phyloP scores from a whole-genome alignment of 1,140 invertebrate species.

The Tetragnatha versicolor region DNA sequence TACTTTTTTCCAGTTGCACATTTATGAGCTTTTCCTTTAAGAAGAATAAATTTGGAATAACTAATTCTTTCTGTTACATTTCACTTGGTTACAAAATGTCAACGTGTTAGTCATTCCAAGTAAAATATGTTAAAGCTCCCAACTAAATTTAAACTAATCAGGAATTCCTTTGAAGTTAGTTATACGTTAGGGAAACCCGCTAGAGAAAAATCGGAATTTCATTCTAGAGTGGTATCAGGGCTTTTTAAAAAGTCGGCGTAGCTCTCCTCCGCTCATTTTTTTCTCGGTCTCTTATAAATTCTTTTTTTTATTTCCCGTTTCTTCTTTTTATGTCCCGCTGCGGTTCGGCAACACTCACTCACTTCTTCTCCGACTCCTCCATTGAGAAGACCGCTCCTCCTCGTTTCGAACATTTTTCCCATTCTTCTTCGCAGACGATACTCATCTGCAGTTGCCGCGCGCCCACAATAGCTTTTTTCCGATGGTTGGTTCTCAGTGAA shows the following conservation, averaged over 20 bases:
- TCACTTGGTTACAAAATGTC: no score
- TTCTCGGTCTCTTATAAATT: neutral
- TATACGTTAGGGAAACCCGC: conserved; percentile 13
- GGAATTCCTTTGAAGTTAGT: no score
- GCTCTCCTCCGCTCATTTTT: neutral
- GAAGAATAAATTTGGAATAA: no score
- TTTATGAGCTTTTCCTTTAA: no score
- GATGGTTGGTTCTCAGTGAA: neutral
- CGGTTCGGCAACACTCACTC: conserved; percentile 16
- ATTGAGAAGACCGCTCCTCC: conserved; percentile 10
- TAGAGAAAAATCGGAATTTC: no score
- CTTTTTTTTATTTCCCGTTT: conserved; percentile 5
- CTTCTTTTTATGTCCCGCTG: conserved; percentile 15
- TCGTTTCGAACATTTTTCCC: conserved; percentile 11
- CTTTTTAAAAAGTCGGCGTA: neutral
- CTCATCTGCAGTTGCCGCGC: neutral
- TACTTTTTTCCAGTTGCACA: no score
- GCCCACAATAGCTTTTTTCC: neutral
- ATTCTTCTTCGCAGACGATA: conserved; percentile 10
- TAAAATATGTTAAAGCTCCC: no score
- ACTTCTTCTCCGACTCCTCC: conserved; percentile 23
- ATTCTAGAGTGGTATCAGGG: no score
- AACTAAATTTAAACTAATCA: no score
- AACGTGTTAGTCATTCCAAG: no score
- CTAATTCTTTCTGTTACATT: no score